These are phyloP conservation scores for Synergus itoensis DNA, from an alignment of 2,888 invertebrate genomes.

Conservation along the genomic window DNA sequence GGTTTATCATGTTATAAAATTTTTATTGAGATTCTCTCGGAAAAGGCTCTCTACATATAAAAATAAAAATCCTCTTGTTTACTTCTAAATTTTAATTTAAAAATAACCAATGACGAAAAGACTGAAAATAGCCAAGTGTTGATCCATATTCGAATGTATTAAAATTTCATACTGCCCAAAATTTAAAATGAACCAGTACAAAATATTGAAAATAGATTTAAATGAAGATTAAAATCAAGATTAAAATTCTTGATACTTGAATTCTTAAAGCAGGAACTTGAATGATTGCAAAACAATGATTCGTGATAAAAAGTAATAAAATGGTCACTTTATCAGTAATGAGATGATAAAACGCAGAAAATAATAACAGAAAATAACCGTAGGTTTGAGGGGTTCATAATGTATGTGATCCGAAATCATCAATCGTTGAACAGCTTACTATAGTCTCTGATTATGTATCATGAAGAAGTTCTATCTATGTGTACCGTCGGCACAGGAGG, in stretches of 20 bases:
- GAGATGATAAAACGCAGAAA: constrained; percentile 1
- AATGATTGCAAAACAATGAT: not conserved
- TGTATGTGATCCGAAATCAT: constrained; percentile 31
- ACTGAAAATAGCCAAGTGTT: too few relatives aligned
- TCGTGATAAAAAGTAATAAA: not conserved
- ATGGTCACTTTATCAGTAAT: not conserved
- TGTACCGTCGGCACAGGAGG: constrained; percentile 23
- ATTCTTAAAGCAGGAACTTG: too few relatives aligned
- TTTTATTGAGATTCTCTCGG: constrained; percentile 58
- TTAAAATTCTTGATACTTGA: too few relatives aligned
- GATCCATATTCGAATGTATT: too few relatives aligned
- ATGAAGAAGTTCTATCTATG: constrained; percentile 26
- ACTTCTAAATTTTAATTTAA: not conserved
- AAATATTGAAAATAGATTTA: too few relatives aligned
- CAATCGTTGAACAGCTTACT: constrained; percentile 15
- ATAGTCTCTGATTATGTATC: constrained; percentile 23
- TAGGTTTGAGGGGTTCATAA: constrained; percentile 27
- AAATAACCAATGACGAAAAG: not conserved
- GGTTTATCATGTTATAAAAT: constrained; percentile 45
- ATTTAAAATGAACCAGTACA: too few relatives aligned
- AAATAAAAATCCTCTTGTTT: constrained; percentile 44
- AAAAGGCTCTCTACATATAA: constrained; percentile 51
- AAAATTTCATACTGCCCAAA: too few relatives aligned
- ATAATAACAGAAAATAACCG: constrained; percentile 22
- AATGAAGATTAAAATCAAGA: too few relatives aligned